Base-by-base conservation (phyloP, 2,113 vertebrate genomes). In the Copsychus sechellarum region DNA sequence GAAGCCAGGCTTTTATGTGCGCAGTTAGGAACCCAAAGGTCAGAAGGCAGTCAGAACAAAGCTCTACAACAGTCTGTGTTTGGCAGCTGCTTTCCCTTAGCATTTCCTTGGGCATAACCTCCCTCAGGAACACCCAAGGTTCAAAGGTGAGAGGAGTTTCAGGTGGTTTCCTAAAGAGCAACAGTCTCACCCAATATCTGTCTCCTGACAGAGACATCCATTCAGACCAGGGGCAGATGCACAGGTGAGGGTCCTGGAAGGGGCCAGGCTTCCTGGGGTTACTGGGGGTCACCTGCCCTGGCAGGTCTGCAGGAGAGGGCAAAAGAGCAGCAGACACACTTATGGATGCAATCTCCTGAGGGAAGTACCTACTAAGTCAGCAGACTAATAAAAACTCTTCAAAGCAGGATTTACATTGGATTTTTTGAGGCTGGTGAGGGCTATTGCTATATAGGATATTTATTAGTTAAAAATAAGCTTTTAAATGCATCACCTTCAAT, bases 41-140 rank as follows among this genome's bases (percentile, higher is more conserved):
- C 93, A 73, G 36, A 42, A 38, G n/a, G 38, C 47, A 79, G 66
- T 7, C 14, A 60, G 48, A 71, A 6, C 34, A 77, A 86, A 69
- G 43, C 40, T 12, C 43, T 50, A 9, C 28, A 62, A 4, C 0
- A 74, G 22, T 20, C 51, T 0, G 0, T 31, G 50, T 18, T 62
- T 31, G 3, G 0, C 48, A 36, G 33, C 21, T 62, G 14, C 28
- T 76, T 61, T 8, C 38, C 50, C 25, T 29, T 2, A 25, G 43
- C 18, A 3, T 29, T 90, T 70, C n/a, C 65, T 74, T 24, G 25
- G 77, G n/a, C 17, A 25, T 0, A 1, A 11, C 28, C 33, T 33
- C 40, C 64, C 42, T 48, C 81, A 70, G 14, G 16, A 62, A 17
- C 34, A 25, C 1, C 66, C 61, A 47, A 31, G 38, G 48, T 64